phyloP scores from a whole-genome alignment of 2,797 vertebrate species.

The Trematomus bernacchii region DNA sequence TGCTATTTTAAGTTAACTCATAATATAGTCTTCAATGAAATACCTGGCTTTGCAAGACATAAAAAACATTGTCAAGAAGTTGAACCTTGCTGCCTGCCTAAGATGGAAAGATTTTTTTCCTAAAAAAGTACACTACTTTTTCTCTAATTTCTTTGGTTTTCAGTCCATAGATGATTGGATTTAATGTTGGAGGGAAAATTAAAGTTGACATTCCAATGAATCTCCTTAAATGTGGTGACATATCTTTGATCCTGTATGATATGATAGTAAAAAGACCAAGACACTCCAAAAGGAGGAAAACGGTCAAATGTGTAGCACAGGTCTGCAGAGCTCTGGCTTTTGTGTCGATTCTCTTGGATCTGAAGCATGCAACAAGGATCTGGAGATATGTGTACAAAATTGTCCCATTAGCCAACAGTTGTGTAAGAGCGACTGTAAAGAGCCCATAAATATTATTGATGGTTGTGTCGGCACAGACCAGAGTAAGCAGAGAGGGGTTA shows the following conservation, averaged over 20 bases:
- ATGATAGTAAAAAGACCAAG: conserved; percentile 81
- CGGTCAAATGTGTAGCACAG: conserved; percentile 79
- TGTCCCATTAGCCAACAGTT: conserved; percentile 60
- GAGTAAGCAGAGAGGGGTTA: conserved; percentile 73
- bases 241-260: conserved; percentile 64
- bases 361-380: conserved; percentile 81
- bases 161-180: conserved; percentile 82
- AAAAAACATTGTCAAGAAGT: not conserved
- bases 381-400: conserved; percentile 80
- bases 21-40: too few species aligned
- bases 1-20: too few species aligned
- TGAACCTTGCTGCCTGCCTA: not conserved
- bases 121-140: conserved; percentile 64
- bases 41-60: not conserved
- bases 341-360: conserved; percentile 72
- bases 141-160: conserved; percentile 77
- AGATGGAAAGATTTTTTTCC: conserved; percentile 28
- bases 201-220: conserved; percentile 68
- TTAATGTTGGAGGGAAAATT: conserved; percentile 76
- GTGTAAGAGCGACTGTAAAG: conserved; percentile 40
- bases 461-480: conserved; percentile 79
- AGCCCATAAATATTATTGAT: conserved; percentile 85
- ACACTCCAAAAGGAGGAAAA: conserved; percentile 81
- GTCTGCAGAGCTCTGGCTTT: conserved; percentile 84
- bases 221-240: conserved; percentile 62